Conservation (phyloP, 2,113 vertebrate species). For the Leptobrachium leishanense region DNA sequence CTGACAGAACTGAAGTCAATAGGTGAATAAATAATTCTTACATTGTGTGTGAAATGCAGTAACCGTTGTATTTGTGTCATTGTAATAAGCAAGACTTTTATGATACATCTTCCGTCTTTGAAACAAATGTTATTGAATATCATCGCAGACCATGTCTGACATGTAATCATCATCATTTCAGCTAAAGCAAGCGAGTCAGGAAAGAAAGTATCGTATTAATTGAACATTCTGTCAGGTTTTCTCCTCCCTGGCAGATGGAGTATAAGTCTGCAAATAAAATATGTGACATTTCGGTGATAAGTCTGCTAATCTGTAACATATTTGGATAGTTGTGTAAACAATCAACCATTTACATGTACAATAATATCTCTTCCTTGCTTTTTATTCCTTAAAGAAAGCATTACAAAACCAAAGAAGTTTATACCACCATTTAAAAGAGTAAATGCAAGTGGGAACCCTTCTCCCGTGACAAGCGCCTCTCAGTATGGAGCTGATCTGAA, state of each 20-base stretch:
- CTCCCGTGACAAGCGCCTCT: slow-evolving; percentile 50
- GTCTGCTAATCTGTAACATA: background rate
- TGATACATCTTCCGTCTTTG: too few relatives aligned
- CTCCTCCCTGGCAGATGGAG: background rate
- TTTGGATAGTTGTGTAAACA: background rate
- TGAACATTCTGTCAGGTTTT: background rate
- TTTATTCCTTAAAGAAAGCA: slow-evolving; percentile 61
- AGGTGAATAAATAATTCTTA: slow-evolving; percentile 62
- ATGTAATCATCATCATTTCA: too few relatives aligned
- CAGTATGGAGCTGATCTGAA: slow-evolving; percentile 52
- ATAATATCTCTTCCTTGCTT: slow-evolving; percentile 17
- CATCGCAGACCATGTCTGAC: too few relatives aligned
- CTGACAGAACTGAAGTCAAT: slow-evolving; percentile 60
- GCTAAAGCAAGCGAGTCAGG: background rate
- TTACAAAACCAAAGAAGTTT: slow-evolving; percentile 62
- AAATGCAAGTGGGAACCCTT: slow-evolving; percentile 51
- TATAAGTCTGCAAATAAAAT: slow-evolving; percentile 1
- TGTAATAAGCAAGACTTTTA: too few relatives aligned
- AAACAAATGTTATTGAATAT: too few relatives aligned
- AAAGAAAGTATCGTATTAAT: background rate
- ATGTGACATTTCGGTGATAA: background rate
- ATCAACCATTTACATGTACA: background rate
- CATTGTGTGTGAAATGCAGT: too few relatives aligned
- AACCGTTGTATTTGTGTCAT: too few relatives aligned
- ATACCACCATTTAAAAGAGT: slow-evolving; percentile 60